Evolutionary conservation across 2,888 invertebrate species (phyloP), one percentile per base, ranked within the genome.

Genomic region (Pelosia muscerda): DNA sequence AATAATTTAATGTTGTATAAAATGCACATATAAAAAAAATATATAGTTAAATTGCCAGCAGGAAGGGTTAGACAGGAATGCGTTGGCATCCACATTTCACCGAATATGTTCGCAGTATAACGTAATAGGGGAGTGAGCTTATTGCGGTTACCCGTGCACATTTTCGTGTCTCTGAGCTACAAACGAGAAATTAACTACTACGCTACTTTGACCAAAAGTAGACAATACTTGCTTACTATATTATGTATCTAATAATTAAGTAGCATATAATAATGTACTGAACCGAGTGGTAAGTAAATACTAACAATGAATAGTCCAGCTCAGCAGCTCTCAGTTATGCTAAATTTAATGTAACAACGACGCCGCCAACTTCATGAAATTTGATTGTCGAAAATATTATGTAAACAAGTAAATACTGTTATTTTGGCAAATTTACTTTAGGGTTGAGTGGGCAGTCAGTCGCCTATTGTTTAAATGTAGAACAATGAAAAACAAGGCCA

Each of bases 401-500:
- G n/a, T 49, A 49, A 49, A 49, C 49, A 49, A 81, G 78, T 81
- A 86, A 86, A 84, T 84, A 83, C 81, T 78, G 84, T 87, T 86
- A 84, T 84, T 85, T 83, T 79, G 77, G 83, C 84, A 87, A 87
- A 88, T 88, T 88, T 88, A 84, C 87, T 88, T 87, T 85, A 78
- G 82, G 82, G 81, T 76, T 75, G 78, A 80, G 84, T 84, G 82
- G 81, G 78, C 75, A 76, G 78, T 78, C 81, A 81, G 77, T 81
- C 73, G 78, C 74, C 80, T 81, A 81, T 84, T 85, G 83, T 88
- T 86, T 84, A 83, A 81, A 82, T 75, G 82, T 77, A 81, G 80
- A 83, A 87, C 85, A 86, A 88, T 86, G 85, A 86, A 88, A 89
- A 90, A 86, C 85, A 86, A 83, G 84, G 83, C 81, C 83, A 76